A percentile compares a stretch with the other conserved stretches of the same genome.
Evolutionary conservation across 2,113 vertebrate species (phyloP).

Genomic region (Ceyx margarethae): DNA sequence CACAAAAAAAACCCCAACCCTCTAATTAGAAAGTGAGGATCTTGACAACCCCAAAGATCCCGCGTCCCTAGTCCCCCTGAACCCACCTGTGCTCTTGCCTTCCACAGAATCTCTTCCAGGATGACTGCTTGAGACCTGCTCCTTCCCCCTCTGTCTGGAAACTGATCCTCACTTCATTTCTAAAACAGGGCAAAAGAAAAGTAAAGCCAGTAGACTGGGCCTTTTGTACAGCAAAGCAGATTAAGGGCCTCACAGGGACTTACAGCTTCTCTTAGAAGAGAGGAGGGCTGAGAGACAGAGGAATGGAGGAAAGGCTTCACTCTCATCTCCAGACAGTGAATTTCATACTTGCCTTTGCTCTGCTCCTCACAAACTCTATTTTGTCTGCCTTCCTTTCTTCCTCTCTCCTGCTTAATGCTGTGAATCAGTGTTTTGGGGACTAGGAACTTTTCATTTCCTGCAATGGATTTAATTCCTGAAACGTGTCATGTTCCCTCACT

Average conservation of each 20-base stretch:
- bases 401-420: not conserved
- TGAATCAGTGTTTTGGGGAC: not conserved
- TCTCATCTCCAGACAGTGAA: not conserved
- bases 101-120: not conserved
- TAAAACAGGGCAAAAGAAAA: conserved; percentile 54
- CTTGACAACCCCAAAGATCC: not conserved
- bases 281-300: not conserved
- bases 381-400: not conserved
- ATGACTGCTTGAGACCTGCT: not conserved
- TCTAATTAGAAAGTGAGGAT: not conserved
- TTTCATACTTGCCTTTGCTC: not conserved
- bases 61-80: not conserved
- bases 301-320: not conserved
- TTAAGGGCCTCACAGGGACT: conserved; percentile 53
- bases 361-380: not conserved
- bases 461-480: not conserved
- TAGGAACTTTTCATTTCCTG: not conserved
- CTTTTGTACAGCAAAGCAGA: conserved; percentile 56
- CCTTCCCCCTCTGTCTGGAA: conserved; percentile 44
- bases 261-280: conserved; percentile 2
- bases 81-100: not conserved
- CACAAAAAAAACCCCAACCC: not conserved
- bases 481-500: not conserved
- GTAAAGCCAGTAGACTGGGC: conserved; percentile 32
- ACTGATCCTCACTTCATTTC: conserved; percentile 48